These are phyloP conservation scores for Lasioglossum malachurum DNA, from an alignment of 2,888 invertebrate genomes.

Conservation along the genomic window DNA sequence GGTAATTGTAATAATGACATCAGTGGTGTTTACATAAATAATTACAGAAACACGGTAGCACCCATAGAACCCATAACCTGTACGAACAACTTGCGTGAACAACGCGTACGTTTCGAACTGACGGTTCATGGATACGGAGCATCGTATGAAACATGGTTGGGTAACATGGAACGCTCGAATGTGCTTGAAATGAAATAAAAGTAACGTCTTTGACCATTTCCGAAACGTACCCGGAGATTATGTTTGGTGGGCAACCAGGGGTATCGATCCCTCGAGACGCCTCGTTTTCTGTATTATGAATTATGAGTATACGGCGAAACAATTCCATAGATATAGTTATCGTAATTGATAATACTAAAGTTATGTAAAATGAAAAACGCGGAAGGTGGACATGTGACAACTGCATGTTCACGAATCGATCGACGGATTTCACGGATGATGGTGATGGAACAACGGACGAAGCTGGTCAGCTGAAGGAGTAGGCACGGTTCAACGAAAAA, in stretches of 20 bases:
- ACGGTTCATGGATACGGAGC: neutral
- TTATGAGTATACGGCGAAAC: neutral
- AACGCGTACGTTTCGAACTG: neutral
- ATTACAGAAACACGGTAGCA: neutral
- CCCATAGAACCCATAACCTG: neutral
- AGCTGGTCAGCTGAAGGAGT: slow-evolving; percentile 13
- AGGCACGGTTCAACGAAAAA: slow-evolving; percentile 32
- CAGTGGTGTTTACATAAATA: neutral
- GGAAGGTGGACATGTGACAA: slow-evolving; percentile 53
- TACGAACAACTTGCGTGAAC: neutral
- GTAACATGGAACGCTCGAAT: neutral
- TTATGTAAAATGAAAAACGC: slow-evolving; percentile 24
- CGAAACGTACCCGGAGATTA: slow-evolving; percentile 23
- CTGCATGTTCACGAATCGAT: slow-evolving; percentile 40
- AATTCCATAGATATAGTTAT: slow-evolving; percentile 34
- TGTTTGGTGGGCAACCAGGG: slow-evolving; percentile 27
- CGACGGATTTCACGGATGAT: neutral
- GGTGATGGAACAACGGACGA: neutral
- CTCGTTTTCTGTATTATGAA: neutral
- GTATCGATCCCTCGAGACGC: slow-evolving; percentile 46
- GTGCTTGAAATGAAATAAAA: neutral
- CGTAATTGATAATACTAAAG: slow-evolving; percentile 37
- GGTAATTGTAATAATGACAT: neutral
- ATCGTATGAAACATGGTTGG: neutral
- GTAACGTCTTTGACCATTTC: neutral